Conservation (phyloP, 2,113 vertebrate genomes). For the Coregonus clupeaformis region DNA sequence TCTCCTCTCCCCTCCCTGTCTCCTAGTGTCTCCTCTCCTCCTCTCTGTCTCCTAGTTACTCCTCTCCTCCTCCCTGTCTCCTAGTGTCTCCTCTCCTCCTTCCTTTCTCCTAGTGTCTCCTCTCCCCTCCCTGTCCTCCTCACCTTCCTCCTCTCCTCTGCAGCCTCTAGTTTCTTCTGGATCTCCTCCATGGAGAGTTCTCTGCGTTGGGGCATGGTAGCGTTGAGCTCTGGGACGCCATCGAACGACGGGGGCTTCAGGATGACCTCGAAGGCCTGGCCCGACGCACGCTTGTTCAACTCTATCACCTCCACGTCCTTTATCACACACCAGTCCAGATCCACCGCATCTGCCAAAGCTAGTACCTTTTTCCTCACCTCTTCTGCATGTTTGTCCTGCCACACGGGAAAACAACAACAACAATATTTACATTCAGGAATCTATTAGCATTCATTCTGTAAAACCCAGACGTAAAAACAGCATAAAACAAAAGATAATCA, state of each 20-base stretch:
- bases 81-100: too few species aligned
- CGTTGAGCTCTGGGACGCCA: slow-evolving; percentile 84
- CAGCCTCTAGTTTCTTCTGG: too few species aligned
- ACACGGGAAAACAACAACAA: slow-evolving; percentile 26
- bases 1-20: too few species aligned
- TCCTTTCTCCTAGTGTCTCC: too few species aligned
- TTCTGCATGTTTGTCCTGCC: slow-evolving; percentile 93
- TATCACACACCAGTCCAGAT: slow-evolving; percentile 67
- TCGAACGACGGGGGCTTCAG: slow-evolving; percentile 81
- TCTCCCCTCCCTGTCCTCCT: too few species aligned
- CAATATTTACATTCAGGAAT: slow-evolving; percentile 29
- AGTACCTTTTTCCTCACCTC: slow-evolving; percentile 77
- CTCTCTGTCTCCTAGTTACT: too few species aligned
- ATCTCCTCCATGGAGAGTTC: too few species aligned
- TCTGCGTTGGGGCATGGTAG: too few species aligned
- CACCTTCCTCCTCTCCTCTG: too few species aligned
- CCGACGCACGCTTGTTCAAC: slow-evolving; percentile 91
- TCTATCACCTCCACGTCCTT: slow-evolving; percentile 53
- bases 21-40: too few species aligned
- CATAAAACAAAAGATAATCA: background rate
- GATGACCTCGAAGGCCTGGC: slow-evolving; percentile 81
- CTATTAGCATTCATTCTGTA: slow-evolving; percentile 13
- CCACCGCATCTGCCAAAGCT: slow-evolving; percentile 80
- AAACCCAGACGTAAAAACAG: background rate
- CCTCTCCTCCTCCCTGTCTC: too few species aligned